Evolutionary conservation across 2,888 invertebrate genomes (phyloP), one percentile per base, ranked within the genome.

Genomic region (Mythimna ferrago): DNA sequence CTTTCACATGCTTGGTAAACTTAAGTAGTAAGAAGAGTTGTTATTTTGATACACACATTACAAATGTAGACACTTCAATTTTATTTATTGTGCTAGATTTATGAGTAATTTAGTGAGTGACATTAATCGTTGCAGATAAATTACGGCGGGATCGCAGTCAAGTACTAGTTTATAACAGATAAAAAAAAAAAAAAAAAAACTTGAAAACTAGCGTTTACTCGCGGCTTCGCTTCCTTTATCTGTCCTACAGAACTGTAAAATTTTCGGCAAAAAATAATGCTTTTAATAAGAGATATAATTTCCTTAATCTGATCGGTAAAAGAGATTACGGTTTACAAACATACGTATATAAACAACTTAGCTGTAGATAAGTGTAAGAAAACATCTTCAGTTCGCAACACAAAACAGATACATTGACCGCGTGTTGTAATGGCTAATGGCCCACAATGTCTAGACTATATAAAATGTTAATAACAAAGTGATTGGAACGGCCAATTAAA

Each of bases 391-490:
- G 38, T 63, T n/a, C 41, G 35, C 48, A 32, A 35, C 71, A 64
- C n/a, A 72, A 72, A 66, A 72, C 54, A 72, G 60, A 81, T 81
- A 71, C 41, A 57, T 54, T 73, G 64, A 56, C 67, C 74, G 21
- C 26, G 48, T 32, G 75, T 77, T 77, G 78, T 62, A 58, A 72
- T 78, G 57, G 54, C 51, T 62, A 58, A 72, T 78, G 57, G 54
- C 51, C 54, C 53, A 56, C 62, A 35, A 54, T 73, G 80, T 80
- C 80, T 80, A 81, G 80, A 80, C 82, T 65, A 71, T 38, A 63
- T 78, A 57, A 73, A 81, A 80, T 73, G 78, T 78, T 80, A 77
- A 77, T 81, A 77, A 65, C 78, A 44, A 81, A 81, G 32, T 81
- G 73, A 68, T 81, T 78, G 81, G 72, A 78, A 62, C 61, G 51